These are phyloP conservation scores for Dendrolimus kikuchii DNA, from an alignment of 1,140 invertebrate genomes.

Conservation along the genomic window DNA sequence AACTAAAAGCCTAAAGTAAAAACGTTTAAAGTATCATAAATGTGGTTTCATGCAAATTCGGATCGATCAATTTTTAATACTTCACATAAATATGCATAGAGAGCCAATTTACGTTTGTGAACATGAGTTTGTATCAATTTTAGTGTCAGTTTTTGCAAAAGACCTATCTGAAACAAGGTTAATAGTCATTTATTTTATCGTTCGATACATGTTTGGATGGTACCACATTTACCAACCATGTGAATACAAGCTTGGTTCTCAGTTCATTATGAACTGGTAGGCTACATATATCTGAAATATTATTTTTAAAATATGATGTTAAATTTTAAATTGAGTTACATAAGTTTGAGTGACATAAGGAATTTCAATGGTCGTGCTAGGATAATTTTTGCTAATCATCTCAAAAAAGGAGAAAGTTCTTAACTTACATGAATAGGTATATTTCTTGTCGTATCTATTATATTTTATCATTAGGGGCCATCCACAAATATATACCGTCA, in stretches of 20 bases:
- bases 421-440: no score
- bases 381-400: no score
- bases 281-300: no score
- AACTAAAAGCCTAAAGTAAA: neutral
- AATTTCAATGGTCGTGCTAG: no score
- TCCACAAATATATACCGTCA: no score
- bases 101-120: slow-evolving; percentile 29
- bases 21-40: slow-evolving; percentile 20
- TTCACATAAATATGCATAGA: slow-evolving; percentile 38
- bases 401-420: no score
- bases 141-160: slow-evolving; percentile 30
- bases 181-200: slow-evolving; percentile 22
- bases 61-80: slow-evolving; percentile 30
- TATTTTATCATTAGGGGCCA: no score
- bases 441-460: no score
- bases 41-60: slow-evolving; percentile 22
- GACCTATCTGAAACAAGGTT: slow-evolving; percentile 22
- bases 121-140: slow-evolving; percentile 39
- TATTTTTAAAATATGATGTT: no score
- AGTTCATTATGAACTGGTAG: no score
- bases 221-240: neutral
- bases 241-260: neutral
- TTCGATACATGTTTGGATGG: neutral
- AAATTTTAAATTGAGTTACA: no score
- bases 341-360: no score